phyloP scores from a whole-genome alignment of 2,797 vertebrate genomes.

The Centroberyx gerrardi region DNA sequence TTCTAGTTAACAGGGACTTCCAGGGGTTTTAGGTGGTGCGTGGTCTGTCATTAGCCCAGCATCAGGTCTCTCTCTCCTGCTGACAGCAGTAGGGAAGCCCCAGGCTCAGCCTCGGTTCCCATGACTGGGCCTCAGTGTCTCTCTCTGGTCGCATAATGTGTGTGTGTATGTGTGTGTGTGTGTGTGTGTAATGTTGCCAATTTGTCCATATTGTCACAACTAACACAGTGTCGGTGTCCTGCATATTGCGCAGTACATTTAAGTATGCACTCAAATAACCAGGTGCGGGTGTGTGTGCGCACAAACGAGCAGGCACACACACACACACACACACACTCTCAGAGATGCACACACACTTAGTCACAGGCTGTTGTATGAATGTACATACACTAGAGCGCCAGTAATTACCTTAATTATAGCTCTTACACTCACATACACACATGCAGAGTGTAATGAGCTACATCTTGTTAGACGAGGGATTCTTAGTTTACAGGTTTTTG shows the following conservation, averaged over 20 bases:
- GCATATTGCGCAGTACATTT: slow-evolving; percentile 7
- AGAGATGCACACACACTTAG: not conserved
- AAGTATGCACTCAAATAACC: slow-evolving; percentile 21
- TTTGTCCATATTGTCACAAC: too few relatives aligned
- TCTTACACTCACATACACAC: slow-evolving; percentile 13
- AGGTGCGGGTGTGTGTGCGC: slow-evolving; percentile 30
- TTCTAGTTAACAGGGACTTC: slow-evolving; percentile 41
- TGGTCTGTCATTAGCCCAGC: slow-evolving; percentile 74
- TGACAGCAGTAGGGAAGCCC: slow-evolving; percentile 63
- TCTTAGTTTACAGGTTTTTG: slow-evolving; percentile 27
- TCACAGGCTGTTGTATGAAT: not conserved
- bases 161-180: not conserved
- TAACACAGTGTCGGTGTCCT: not conserved
- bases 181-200: not conserved
- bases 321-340: slow-evolving; percentile 19
- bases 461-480: slow-evolving; percentile 14
- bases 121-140: slow-evolving; percentile 48
- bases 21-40: slow-evolving; percentile 37
- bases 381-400: slow-evolving; percentile 34
- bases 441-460: slow-evolving; percentile 5
- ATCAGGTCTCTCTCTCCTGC: slow-evolving; percentile 64
- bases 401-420: slow-evolving; percentile 64
- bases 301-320: slow-evolving; percentile 30
- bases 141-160: slow-evolving; percentile 31
- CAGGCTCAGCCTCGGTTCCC: slow-evolving; percentile 61